Percentiles rank a stretch among this genome's conserved stretches.
Conservation (phyloP, 1,140 invertebrate species). For the Tetranychus urticae region DNA sequence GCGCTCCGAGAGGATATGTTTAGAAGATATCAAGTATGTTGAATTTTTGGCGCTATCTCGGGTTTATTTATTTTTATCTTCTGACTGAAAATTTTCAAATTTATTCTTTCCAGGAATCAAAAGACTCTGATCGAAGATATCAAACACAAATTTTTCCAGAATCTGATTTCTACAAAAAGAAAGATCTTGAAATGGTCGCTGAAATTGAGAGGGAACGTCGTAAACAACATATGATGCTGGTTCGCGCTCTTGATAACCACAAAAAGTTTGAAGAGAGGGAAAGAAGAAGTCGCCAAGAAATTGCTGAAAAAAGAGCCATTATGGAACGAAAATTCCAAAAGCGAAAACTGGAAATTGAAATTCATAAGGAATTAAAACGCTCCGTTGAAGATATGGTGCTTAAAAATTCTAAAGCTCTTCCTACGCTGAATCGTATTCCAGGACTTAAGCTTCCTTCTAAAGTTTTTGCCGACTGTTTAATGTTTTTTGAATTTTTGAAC, state of each 20-base stretch:
- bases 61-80: background rate
- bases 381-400: constrained; percentile 36
- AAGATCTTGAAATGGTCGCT: constrained; percentile 51
- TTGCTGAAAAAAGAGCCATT: constrained; percentile 45
- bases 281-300: constrained; percentile 48
- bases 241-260: constrained; percentile 58
- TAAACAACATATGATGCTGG: constrained; percentile 62
- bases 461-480: constrained; percentile 68
- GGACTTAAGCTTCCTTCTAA: constrained; percentile 55
- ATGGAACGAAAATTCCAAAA: constrained; percentile 58
- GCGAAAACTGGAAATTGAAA: constrained; percentile 53
- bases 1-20: background rate
- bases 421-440: constrained; percentile 46
- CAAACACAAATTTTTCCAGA: constrained; percentile 33
- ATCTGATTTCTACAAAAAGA: constrained; percentile 47
- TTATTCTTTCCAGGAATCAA: constrained; percentile 26
- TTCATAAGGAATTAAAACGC: constrained; percentile 56
- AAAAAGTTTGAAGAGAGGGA: constrained; percentile 64
- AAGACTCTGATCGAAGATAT: background rate
- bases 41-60: background rate
- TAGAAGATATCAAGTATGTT: background rate
- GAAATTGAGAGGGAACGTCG: constrained; percentile 55
- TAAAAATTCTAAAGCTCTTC: constrained; percentile 30
- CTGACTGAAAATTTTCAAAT: background rate
- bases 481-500: constrained; percentile 83